These are phyloP conservation scores for Furnarius figulus DNA, from an alignment of 2,113 vertebrate genomes.

Conservation along the genomic window DNA sequence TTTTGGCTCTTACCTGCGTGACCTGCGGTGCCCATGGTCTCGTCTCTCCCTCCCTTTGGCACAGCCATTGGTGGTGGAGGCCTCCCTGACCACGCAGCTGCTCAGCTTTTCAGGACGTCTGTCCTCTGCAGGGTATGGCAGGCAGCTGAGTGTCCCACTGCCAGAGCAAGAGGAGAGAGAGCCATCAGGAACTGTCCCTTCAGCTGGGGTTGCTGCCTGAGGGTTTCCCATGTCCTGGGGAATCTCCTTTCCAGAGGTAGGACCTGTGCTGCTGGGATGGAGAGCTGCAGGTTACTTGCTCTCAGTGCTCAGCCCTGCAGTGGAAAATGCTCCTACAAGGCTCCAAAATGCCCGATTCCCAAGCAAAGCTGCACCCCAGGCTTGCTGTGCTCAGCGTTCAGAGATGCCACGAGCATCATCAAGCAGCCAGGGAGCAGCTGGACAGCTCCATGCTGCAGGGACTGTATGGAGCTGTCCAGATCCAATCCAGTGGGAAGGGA, in stretches of 20 bases:
- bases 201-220: not conserved
- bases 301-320: not conserved
- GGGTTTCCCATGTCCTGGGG: fast-evolving
- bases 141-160: conserved; percentile 71
- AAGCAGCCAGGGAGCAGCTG: not conserved
- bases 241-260: not conserved
- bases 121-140: conserved; percentile 60
- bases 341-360: not conserved
- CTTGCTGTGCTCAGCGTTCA: not conserved
- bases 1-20: conserved; percentile 75
- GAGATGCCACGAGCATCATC: fast-evolving
- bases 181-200: not conserved
- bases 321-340: not conserved
- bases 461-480: not conserved
- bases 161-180: not conserved
- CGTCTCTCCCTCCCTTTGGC: conserved; percentile 74
- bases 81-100: conserved; percentile 31
- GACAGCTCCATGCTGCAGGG: not conserved
- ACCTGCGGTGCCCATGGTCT: conserved; percentile 61
- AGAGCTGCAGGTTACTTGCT: not conserved
- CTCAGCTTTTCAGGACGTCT: conserved; percentile 42
- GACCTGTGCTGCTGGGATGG: not conserved
- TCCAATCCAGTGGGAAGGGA: not conserved
- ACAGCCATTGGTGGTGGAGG: conserved; percentile 67
- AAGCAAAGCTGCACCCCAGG: not conserved